These are phyloP conservation scores for Leuciscus waleckii DNA, from an alignment of 2,797 vertebrate genomes.

Conservation along the genomic window DNA sequence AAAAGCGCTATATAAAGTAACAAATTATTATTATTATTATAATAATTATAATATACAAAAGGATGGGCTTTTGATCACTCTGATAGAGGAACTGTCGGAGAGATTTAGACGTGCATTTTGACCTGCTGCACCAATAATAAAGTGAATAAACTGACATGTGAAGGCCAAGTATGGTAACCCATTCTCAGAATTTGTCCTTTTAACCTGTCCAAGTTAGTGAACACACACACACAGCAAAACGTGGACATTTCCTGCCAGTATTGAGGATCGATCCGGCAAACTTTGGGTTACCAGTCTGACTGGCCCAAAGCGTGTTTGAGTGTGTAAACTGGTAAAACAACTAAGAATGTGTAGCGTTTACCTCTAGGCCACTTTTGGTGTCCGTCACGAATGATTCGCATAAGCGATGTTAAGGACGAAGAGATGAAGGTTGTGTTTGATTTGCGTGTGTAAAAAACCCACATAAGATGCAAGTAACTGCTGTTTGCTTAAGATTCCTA, in stretches of 20 bases:
- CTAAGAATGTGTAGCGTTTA: constrained; percentile 19
- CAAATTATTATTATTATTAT: too few relatives aligned
- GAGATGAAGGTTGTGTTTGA: constrained; percentile 9
- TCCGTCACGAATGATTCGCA: neutral
- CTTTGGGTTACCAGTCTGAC: too few relatives aligned
- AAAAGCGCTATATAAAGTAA: too few relatives aligned
- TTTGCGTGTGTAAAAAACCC: neutral
- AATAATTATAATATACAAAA: neutral
- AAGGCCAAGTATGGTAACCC: too few relatives aligned
- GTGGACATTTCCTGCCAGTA: too few relatives aligned
- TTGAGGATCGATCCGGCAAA: too few relatives aligned
- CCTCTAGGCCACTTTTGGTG: neutral
- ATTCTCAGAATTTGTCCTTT: too few relatives aligned
- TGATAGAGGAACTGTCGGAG: neutral
- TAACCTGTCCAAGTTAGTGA: too few relatives aligned
- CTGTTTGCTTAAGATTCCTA: neutral
- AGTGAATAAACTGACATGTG: too few relatives aligned
- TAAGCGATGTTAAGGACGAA: neutral
- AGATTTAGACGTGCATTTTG: constrained; percentile 1
- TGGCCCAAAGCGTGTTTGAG: neutral
- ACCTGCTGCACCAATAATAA: neutral
- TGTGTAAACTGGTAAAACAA: neutral
- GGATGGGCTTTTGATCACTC: neutral
- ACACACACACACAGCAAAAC: too few relatives aligned
- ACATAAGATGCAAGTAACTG: neutral